A percentile compares a stretch with the other conserved stretches of the same genome.
Conservation (phyloP, 2,113 vertebrate genomes). For the chimpanzee (Pan troglodytes) region NHGRI_mPanTro3-v2.1_pri NC_072412.2:52140501-52141000, state of each 20-base stretch:
- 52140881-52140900: not conserved
- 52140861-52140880: not conserved
- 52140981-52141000: not conserved
- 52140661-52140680: not conserved
- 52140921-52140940: not conserved
- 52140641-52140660: not conserved
- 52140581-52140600: not conserved
- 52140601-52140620: not conserved
- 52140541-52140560: not conserved
- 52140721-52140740: not conserved
- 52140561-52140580: too few species aligned
- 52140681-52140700: not conserved
- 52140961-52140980: not conserved
- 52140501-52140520: not conserved
- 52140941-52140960: not conserved
- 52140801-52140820: not conserved
- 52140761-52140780: not conserved
- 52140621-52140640: not conserved
- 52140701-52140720: not conserved
- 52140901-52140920: not conserved
- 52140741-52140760: not conserved
- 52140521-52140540: not conserved
- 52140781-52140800: not conserved
- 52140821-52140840: not conserved
- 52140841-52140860: not conserved